Conservation (phyloP, 2,113 vertebrate genomes). For the Mustela nigripes region DNA sequence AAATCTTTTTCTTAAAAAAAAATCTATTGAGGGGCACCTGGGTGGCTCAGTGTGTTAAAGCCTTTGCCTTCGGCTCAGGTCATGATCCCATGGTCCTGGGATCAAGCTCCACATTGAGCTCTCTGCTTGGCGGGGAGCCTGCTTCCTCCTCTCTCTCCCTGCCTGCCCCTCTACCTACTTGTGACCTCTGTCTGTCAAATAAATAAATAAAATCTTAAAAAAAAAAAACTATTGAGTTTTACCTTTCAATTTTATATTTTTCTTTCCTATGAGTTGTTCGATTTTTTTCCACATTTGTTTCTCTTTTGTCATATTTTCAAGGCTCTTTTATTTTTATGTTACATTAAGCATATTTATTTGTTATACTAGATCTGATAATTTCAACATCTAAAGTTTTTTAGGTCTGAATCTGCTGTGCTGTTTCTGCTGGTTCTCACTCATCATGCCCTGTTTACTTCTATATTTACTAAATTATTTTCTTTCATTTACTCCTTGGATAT, state of each 20-base stretch:
- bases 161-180: too few relatives aligned
- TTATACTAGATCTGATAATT: not conserved
- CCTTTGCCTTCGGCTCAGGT: too few relatives aligned
- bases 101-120: too few relatives aligned
- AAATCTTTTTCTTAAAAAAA: too few relatives aligned
- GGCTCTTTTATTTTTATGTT: not conserved
- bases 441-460: not conserved
- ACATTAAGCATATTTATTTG: not conserved
- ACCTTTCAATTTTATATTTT: not conserved
- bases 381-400: not conserved
- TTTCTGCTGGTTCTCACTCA: not conserved
- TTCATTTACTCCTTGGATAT: not conserved
- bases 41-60: too few relatives aligned
- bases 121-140: too few relatives aligned
- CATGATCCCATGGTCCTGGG: too few relatives aligned
- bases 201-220: too few relatives aligned
- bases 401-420: not conserved
- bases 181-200: too few relatives aligned
- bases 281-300: not conserved
- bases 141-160: too few relatives aligned
- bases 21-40: too few relatives aligned
- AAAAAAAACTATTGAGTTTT: not conserved
- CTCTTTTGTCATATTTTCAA: constrained; percentile 15
- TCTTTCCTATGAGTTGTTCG: not conserved
- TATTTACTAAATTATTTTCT: not conserved